Conservation (phyloP, 1,140 invertebrate genomes). For the Lepidotrigona ventralis region DNA sequence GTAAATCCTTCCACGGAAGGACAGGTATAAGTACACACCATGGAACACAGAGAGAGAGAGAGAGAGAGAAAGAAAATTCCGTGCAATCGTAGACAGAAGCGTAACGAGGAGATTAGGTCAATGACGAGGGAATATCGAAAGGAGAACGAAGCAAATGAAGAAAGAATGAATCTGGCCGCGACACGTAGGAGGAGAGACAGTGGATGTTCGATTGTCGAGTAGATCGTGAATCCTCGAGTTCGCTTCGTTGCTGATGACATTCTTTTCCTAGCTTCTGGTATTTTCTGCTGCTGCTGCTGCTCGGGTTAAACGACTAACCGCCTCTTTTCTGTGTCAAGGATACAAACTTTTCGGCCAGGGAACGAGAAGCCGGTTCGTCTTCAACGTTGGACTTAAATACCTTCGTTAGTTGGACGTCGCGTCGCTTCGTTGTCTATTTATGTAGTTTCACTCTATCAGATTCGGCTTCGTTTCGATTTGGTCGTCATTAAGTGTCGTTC, state of each 20-base stretch:
- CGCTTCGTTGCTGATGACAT: conserved; percentile 31
- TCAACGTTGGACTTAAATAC: conserved; percentile 6
- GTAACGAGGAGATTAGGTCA: conserved; percentile 11
- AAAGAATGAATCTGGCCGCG: background rate
- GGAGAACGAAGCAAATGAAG: background rate
- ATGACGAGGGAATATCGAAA: background rate
- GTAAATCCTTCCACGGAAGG: conserved; percentile 11
- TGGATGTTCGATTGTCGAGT: conserved; percentile 12
- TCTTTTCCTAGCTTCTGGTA: conserved; percentile 45
- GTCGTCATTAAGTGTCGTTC: background rate
- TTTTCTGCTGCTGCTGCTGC: conserved; percentile 53
- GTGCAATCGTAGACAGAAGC: background rate
- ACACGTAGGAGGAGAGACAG: background rate
- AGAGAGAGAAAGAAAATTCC: too few species aligned
- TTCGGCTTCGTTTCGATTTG: background rate
- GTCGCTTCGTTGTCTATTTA: background rate
- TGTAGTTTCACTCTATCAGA: background rate
- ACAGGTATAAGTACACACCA: background rate
- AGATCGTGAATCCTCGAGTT: conserved; percentile 39
- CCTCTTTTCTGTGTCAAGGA: conserved; percentile 66
- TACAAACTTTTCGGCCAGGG: conserved; percentile 52
- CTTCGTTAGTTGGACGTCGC: background rate
- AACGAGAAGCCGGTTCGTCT: conserved; percentile 33
- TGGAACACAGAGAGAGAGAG: background rate
- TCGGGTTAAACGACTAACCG: conserved; percentile 24